Conservation (phyloP, 2,888 invertebrate genomes). For the Elaeidobius kamerunicus region DNA sequence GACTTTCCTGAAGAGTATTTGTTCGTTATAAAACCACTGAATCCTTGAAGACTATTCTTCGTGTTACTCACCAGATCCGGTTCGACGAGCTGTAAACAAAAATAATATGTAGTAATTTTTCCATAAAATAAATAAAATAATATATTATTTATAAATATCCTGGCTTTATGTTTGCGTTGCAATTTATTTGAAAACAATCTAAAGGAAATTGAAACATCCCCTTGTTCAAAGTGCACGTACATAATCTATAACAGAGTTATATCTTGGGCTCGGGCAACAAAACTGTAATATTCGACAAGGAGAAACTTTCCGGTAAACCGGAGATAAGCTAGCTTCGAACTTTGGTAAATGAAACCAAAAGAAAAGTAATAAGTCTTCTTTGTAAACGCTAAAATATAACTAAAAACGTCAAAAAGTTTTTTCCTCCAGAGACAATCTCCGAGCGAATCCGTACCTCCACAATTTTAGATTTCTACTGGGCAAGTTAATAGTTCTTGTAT, state of each 20-base stretch:
- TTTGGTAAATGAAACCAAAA: conserved; percentile 22
- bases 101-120: conserved; percentile 5
- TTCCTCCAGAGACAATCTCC: conserved; percentile 26
- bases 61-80: conserved; percentile 29
- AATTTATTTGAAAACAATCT: no score
- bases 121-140: neutral
- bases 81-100: conserved; percentile 31
- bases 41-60: neutral
- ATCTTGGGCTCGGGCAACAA: conserved; percentile 7
- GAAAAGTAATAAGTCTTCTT: conserved; percentile 28
- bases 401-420: conserved; percentile 28
- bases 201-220: no score
- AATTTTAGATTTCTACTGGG: conserved; percentile 31
- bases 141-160: no score
- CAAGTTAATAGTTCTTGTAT: conserved; percentile 37
- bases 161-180: no score
- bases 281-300: conserved; percentile 16
- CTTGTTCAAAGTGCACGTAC: no score
- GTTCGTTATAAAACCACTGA: no score
- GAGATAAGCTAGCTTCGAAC: conserved; percentile 17
- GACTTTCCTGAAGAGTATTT: no score
- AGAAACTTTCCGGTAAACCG: conserved; percentile 17
- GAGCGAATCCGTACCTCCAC: conserved; percentile 22
- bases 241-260: conserved; percentile 5
- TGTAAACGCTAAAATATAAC: conserved; percentile 29